Evolutionary conservation across 2,113 vertebrate genomes (phyloP), one percentile per base, ranked within the genome.

Genomic region (Cnemophilus loriae): DNA sequence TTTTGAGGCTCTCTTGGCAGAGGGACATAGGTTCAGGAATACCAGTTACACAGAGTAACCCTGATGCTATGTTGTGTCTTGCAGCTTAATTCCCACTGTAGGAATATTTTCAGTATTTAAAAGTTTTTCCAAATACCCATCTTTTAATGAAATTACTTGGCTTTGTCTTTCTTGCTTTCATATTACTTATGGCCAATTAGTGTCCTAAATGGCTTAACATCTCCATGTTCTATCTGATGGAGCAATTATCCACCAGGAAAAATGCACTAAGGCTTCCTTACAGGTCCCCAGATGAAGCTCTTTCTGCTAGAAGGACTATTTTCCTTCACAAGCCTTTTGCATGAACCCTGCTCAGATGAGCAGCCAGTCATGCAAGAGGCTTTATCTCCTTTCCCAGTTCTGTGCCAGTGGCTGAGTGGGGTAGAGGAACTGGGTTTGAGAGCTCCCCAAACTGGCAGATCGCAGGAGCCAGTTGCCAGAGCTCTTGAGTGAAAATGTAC

Each of bases 261-360:
- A 93, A 39, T n/a, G 50, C 55, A 73, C 78, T 64, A 67, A 86
- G 75, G 50, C 67, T 97, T 97, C 85, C 73, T 93, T 91, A 59
- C n/a, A 44, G 42, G 11, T 73, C 86, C 56, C 91, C 81, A 92
- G 71, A 94, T 91, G 92, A 93, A 95, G 30, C 74, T 77, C n/a
- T 81, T 89, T 82, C 65, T 93, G 80, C 57, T 80, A 87, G 89
- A 39, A 88, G 49, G 87, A 33, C 85, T 59, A 20, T 91, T 97
- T 97, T 94, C 73, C 89, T 96, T 96, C 64, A 6, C 94, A 97
- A 90, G 78, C 92, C 82, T 94, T 96, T 91, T 96, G 82, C 83
- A 44, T 90, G 90, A 95, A 89, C 82, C 78, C 57, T 88, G 59
- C 27, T 71, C 63, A 55, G 59, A 41, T 33, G 82, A 84, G 63